phyloP scores from a whole-genome alignment of 30 jellyfish, hydroid and myxozoan species.

The Catostylus mosaicus region DNA sequence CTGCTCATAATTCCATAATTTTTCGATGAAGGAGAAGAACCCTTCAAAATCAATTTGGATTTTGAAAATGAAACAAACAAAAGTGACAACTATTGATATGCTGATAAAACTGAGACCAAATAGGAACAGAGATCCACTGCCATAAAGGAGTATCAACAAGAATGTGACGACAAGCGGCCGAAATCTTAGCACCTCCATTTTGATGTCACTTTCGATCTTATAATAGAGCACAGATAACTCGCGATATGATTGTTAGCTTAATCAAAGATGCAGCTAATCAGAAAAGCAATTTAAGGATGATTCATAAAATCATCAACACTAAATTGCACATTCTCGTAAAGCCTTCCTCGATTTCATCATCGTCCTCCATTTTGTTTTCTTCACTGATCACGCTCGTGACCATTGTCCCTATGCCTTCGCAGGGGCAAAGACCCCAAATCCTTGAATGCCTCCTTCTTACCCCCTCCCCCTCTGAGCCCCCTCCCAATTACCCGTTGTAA shows the following conservation, averaged over 20 bases:
- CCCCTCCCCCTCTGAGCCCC: too few species aligned
- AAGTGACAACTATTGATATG: conserved; percentile 69
- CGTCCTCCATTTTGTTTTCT: background rate
- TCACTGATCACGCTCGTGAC: background rate
- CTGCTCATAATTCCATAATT: conserved; percentile 25
- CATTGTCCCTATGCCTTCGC: background rate
- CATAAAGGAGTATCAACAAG: conserved; percentile 41
- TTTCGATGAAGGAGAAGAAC: conserved; percentile 31
- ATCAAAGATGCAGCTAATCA: too few species aligned
- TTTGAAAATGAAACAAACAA: conserved; percentile 72
- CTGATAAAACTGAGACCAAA: conserved; percentile 50
- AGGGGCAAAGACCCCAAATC: background rate
- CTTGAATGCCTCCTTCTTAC: too few species aligned
- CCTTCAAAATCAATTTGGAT: conserved; percentile 77
- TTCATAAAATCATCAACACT: too few species aligned
- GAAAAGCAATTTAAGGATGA: too few species aligned
- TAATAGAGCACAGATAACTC: too few species aligned
- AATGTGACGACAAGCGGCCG: conserved; percentile 65
- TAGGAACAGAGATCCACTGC: conserved; percentile 56
- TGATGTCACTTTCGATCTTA: background rate
- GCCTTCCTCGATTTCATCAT: background rate
- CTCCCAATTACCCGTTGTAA: too few species aligned
- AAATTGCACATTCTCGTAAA: too few species aligned
- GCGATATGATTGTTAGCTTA: too few species aligned
- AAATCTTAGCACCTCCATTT: conserved; percentile 37